A percentile compares a stretch with the other conserved stretches of the same genome.
phyloP scores from a whole-genome alignment of 2,113 vertebrate genomes.

The Oryzias celebensis region DNA sequence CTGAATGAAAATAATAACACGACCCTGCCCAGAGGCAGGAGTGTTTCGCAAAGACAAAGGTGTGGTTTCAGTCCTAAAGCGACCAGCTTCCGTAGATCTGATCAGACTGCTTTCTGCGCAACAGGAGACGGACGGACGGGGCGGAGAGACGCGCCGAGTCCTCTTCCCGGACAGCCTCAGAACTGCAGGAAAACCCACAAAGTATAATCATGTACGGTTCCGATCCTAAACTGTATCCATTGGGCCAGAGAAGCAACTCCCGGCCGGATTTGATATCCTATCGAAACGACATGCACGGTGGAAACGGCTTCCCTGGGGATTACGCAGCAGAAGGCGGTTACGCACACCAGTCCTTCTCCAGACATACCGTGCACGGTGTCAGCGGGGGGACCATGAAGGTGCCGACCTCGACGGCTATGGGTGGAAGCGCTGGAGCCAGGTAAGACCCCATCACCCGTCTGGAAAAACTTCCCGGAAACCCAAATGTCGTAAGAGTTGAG shows the following conservation, averaged over 20 bases:
- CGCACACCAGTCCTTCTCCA: slow-evolving; percentile 39
- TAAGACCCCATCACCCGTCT: background rate
- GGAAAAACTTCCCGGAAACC: too few species aligned
- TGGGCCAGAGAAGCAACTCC: slow-evolving; percentile 58
- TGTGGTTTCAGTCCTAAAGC: slow-evolving; percentile 68
- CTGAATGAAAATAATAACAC: background rate
- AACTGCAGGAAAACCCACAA: background rate
- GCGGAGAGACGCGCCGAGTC: slow-evolving; percentile 31
- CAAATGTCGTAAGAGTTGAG: too few species aligned
- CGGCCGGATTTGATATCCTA: slow-evolving; percentile 61
- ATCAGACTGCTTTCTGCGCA: slow-evolving; percentile 60
- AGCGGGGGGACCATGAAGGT: slow-evolving; percentile 13
- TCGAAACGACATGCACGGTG: slow-evolving; percentile 47
- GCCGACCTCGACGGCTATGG: background rate
- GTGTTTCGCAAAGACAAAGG: slow-evolving; percentile 64
- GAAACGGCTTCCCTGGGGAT: slow-evolving; percentile 54
- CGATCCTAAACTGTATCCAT: slow-evolving; percentile 11
- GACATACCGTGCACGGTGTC: slow-evolving; percentile 53
- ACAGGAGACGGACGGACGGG: slow-evolving; percentile 37
- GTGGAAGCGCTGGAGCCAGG: background rate
- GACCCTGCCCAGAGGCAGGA: slow-evolving; percentile 11
- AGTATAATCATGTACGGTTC: slow-evolving; percentile 70
- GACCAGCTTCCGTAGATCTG: slow-evolving; percentile 65
- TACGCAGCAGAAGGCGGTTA: slow-evolving; percentile 10
- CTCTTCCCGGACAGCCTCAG: slow-evolving; percentile 1